A percentile compares a stretch with the other conserved stretches of the same genome.
Evolutionary conservation across 2,797 vertebrate species (phyloP).

Genomic region (Syngnathus rostellatus): DNA sequence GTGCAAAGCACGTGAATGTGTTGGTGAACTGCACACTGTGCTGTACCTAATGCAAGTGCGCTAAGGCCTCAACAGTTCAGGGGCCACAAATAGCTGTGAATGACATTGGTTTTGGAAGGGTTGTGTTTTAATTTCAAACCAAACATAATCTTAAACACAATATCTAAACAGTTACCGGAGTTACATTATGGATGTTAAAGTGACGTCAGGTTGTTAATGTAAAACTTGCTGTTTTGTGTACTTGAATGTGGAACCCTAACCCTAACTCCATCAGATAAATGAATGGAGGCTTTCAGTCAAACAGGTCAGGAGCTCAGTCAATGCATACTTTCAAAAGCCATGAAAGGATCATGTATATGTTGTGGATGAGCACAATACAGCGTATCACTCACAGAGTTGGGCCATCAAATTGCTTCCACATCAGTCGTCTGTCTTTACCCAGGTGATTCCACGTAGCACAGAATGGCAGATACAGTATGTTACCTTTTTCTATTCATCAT

Average conservation of each 20-base stretch:
- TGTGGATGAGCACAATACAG: constrained; percentile 33
- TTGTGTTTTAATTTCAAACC: too few relatives aligned
- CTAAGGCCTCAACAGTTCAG: too few relatives aligned
- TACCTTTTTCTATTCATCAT: constrained; percentile 4
- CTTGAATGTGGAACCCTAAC: background rate
- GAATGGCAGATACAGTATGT: background rate
- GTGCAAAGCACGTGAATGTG: too few relatives aligned
- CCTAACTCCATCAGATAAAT: background rate
- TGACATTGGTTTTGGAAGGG: too few relatives aligned
- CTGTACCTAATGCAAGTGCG: too few relatives aligned
- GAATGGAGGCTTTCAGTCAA: constrained; percentile 12
- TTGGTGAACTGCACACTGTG: too few relatives aligned
- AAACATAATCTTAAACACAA: too few relatives aligned
- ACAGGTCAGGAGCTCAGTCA: constrained; percentile 10
- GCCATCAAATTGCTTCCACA: constrained; percentile 39
- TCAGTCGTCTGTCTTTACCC: constrained; percentile 34
- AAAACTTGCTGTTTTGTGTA: background rate
- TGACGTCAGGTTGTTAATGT: background rate
- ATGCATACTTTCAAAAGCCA: constrained; percentile 14
- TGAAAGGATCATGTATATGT: constrained; percentile 32
- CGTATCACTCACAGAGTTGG: constrained; percentile 38
- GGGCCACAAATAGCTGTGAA: too few relatives aligned
- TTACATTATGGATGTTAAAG: background rate
- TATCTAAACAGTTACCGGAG: too few relatives aligned
- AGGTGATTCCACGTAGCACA: background rate